Percentiles rank a stretch among this genome's conserved stretches.
phyloP scores from a whole-genome alignment of 2,888 invertebrate species.

The Sminthurides aquaticus region DNA sequence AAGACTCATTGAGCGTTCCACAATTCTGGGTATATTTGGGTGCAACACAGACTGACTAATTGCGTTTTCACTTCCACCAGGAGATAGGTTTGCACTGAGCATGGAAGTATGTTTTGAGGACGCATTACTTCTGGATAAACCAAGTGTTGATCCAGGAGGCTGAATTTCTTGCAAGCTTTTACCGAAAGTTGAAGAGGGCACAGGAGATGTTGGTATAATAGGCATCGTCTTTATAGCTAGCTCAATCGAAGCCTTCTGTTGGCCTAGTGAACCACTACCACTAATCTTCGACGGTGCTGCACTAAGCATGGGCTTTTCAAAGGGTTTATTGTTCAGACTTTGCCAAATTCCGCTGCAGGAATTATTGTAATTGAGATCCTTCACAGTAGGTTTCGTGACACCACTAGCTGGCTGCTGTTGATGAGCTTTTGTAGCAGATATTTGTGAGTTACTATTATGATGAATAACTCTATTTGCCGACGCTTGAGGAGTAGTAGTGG shows the following conservation, averaged over 20 bases:
- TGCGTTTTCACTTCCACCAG: neutral
- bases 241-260: neutral
- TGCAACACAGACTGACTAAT: conserved; percentile 24
- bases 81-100: conserved; percentile 13
- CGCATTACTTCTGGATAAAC: conserved; percentile 7
- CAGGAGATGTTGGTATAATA: neutral
- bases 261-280: neutral
- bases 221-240: neutral
- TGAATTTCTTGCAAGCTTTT: neutral
- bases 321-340: neutral
- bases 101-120: conserved; percentile 12
- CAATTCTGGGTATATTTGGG: conserved; percentile 35
- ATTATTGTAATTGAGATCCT: neutral
- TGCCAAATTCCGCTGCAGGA: neutral
- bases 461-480: neutral
- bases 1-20: conserved; percentile 42
- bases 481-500: conserved; percentile 5
- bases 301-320: neutral
- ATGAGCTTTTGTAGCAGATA: neutral
- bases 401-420: neutral
- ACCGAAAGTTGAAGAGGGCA: neutral
- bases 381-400: neutral
- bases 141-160: neutral
- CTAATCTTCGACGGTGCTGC: neutral
- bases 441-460: neutral